Evolutionary conservation across 2,888 invertebrate species (phyloP), one percentile per base, ranked within the genome.

Genomic region (Molanna angustata): DNA sequence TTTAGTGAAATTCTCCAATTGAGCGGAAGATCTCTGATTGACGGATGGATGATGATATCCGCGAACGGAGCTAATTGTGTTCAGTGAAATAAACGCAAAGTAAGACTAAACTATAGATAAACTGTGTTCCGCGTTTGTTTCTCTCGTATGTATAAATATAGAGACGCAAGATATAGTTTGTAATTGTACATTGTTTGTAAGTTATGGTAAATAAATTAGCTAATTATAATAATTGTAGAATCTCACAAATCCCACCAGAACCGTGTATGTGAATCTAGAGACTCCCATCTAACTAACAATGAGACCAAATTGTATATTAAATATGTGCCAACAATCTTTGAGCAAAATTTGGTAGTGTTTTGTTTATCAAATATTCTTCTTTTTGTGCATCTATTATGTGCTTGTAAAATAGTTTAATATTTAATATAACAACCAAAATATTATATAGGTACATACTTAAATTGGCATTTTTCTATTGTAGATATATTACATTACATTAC

Each of bases 231-330:
- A 49, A 58, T 54, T 57, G 54, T 57, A 59, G 56, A 59, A 59
- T 59, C 59, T 59, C 59, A 52, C 56, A 42, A 59, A 59, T 59
- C 59, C 59, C 59, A 59, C 59, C 59, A 57, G 59, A 56, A n/a
- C 54, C 56, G 49, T 54, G 56, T 49, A 49, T 49, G 56, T 55
- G 56, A 54, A 51, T 53, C 51, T 33, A 37, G 49, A 47, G n/a
- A n/a, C n/a, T n/a, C n/a, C n/a, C n/a, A n/a, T 27, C 39, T 45
- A 50, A 45, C 44, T 53, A 40, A 56, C 56, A 54, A 54, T 56
- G 54, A 59, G 59, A 59, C 59, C 59, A 59, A 59, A 59, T 57
- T 54, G 51, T 56, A 59, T 52, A 56, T 58, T 50, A 46, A 51
- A 52, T 50, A 58, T 58, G 58, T 58, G 58, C 58, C 58, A 58